Conservation (phyloP, 2,113 vertebrate species). For the Dolichotis patagonum region DNA sequence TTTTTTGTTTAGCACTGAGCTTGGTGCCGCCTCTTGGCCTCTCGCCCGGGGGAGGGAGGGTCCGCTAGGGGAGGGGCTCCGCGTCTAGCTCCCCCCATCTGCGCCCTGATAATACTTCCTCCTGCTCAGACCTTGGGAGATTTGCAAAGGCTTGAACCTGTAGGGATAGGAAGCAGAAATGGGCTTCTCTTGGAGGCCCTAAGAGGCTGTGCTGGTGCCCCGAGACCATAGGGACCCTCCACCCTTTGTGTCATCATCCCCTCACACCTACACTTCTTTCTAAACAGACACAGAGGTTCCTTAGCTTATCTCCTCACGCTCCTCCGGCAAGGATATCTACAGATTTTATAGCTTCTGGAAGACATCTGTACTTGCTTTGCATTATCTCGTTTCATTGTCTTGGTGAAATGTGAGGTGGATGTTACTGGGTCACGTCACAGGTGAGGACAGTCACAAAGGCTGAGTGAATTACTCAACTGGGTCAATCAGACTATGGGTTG, state of each 20-base stretch:
- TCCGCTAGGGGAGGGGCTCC: not conserved
- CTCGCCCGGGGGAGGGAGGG: not conserved
- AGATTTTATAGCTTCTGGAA: slow-evolving; percentile 28
- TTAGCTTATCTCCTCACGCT: not conserved
- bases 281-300: not conserved
- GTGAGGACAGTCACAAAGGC: not conserved
- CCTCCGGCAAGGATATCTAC: not conserved
- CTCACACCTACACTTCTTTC: not conserved
- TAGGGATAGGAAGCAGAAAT: not conserved
- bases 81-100: not conserved
- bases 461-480: not conserved
- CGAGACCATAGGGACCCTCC: not conserved
- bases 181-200: not conserved
- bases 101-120: not conserved
- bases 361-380: slow-evolving; percentile 17
- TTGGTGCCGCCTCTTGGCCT: slow-evolving; percentile 1
- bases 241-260: not conserved
- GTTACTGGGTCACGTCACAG: not conserved
- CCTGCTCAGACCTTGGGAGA: not conserved
- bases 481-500: not conserved
- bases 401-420: not conserved
- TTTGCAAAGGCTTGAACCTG: not conserved
- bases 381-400: slow-evolving; percentile 11
- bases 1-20: slow-evolving; percentile 28
- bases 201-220: not conserved